Percentiles rank a stretch among this genome's conserved stretches.
phyloP scores from a whole-genome alignment of 2,888 invertebrate species.

The Drosophila suboccidentalis region DNA sequence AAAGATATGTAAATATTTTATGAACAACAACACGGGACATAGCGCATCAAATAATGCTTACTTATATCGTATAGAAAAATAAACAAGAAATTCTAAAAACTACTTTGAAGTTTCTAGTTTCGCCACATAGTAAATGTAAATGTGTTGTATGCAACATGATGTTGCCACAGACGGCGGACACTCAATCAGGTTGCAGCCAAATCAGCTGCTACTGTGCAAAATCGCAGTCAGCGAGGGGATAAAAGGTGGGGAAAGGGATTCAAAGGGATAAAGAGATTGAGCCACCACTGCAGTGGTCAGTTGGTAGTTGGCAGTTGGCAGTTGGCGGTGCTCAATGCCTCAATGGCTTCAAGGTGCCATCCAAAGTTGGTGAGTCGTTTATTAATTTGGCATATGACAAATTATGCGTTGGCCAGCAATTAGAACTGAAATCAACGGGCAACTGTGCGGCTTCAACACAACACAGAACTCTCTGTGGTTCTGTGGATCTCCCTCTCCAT shows the following conservation, averaged over 20 bases:
- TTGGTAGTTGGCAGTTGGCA: not conserved
- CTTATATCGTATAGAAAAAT: too few relatives aligned
- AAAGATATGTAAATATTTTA: too few relatives aligned
- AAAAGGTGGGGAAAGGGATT: not conserved
- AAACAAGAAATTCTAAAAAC: not conserved
- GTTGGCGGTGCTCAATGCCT: slow-evolving; percentile 10
- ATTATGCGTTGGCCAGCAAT: slow-evolving; percentile 74
- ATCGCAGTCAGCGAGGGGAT: not conserved
- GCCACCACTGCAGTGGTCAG: slow-evolving; percentile 9
- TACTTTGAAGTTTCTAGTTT: not conserved
- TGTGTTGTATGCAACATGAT: not conserved
- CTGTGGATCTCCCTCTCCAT: too few relatives aligned
- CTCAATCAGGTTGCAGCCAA: slow-evolving; percentile 69
- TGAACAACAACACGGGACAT: too few relatives aligned
- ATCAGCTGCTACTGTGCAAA: slow-evolving; percentile 70
- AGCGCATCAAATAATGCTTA: too few relatives aligned
- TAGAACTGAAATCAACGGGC: slow-evolving; percentile 64
- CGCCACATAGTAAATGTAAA: not conserved
- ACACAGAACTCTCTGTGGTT: not conserved
- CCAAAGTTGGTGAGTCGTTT: slow-evolving; percentile 57
- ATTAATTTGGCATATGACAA: slow-evolving; percentile 81
- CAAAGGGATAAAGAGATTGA: not conserved
- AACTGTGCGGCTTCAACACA: slow-evolving; percentile 40
- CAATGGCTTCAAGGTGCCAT: slow-evolving; percentile 45
- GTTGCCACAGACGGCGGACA: slow-evolving; percentile 35